Base-by-base conservation (phyloP, 2,888 invertebrate genomes). In the Oscheius onirici region DNA sequence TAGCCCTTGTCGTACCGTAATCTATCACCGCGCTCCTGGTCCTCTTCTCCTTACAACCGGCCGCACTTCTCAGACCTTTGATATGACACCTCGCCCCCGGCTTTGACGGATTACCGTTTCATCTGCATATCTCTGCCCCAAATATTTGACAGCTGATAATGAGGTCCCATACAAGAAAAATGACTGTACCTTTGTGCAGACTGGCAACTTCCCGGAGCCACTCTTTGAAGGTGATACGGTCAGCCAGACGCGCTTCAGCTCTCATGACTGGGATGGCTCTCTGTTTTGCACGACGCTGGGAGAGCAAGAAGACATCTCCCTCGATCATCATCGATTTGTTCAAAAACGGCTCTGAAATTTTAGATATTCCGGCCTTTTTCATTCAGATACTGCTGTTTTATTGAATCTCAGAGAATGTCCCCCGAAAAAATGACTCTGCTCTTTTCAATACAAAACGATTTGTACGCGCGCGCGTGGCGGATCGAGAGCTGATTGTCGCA, bases 161-260 rank as follows among this genome's bases (percentile, higher is more conserved):
- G 5, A 6, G 58, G 8, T 20, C 20, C 17, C 13, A 22, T 58
- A 11, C 20, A n/a, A 58, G 1, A 41, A 58, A 40, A 17, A 46
- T 3, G 13, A 15, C 8, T n/a, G 3, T 52, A 86, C 86, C 86
- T 77, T 86, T 86, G 5, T 82, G 75, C 60, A 83, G 76, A 0
- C 76, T 72, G 43, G 84, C 83, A 20, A 86, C 85, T 43, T 81
- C 82, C 40, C 80, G 57, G 41, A 86, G 74, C 86, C 86, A 86
- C 61, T 86, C 86, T 69, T 84, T 85, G 73, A 86, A 86, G 2
- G 86, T 86, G 46, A 86, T 80, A 44, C 85, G 63, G 74, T 86
- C 86, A 10, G 78, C 80, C 34, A 82, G 68, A 22, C 77, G 74
- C 1, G 77, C 73, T 20, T 77, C 77, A 0, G 77, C 79, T 28